A percentile compares a stretch with the other conserved stretches of the same genome.
phyloP scores from a whole-genome alignment of 2,888 invertebrate species.

The Muscina levida region DNA sequence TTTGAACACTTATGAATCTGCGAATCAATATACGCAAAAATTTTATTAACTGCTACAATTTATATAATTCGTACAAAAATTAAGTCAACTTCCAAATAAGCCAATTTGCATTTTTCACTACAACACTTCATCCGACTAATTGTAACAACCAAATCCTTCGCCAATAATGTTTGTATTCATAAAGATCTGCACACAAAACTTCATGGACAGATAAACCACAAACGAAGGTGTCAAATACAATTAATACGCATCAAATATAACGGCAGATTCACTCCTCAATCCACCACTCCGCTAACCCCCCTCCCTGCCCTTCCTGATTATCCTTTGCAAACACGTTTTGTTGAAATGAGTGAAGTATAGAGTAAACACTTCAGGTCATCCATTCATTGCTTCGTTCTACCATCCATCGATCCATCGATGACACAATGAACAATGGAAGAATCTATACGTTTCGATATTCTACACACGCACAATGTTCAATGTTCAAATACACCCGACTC shows the following conservation, averaged over 20 bases:
- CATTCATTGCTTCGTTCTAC: slow-evolving; percentile 24
- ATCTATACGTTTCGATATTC: slow-evolving; percentile 2
- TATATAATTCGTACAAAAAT: too few relatives aligned
- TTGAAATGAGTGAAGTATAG: slow-evolving; percentile 9
- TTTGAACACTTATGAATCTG: too few relatives aligned
- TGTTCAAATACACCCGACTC: slow-evolving; percentile 36
- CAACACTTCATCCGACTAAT: not conserved
- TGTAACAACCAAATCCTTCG: not conserved
- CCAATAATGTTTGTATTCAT: too few relatives aligned
- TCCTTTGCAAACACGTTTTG: slow-evolving; percentile 12
- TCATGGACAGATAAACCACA: slow-evolving; percentile 7
- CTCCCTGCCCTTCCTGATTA: slow-evolving; percentile 23
- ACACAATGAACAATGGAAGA: slow-evolving; percentile 15
- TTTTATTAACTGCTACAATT: too few relatives aligned
- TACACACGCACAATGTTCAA: slow-evolving; percentile 38
- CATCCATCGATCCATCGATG: slow-evolving; percentile 8
- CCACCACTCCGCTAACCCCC: not conserved
- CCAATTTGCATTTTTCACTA: not conserved
- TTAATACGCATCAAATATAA: slow-evolving; percentile 44
- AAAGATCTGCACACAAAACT: not conserved
- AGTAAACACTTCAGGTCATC: slow-evolving; percentile 51
- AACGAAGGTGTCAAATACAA: slow-evolving; percentile 43
- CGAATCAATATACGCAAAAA: too few relatives aligned
- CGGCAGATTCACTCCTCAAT: not conserved
- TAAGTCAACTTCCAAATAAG: too few relatives aligned